Evolutionary conservation across 2,797 vertebrate genomes (phyloP).

Genomic region (Neosalanx taihuensis): DNA sequence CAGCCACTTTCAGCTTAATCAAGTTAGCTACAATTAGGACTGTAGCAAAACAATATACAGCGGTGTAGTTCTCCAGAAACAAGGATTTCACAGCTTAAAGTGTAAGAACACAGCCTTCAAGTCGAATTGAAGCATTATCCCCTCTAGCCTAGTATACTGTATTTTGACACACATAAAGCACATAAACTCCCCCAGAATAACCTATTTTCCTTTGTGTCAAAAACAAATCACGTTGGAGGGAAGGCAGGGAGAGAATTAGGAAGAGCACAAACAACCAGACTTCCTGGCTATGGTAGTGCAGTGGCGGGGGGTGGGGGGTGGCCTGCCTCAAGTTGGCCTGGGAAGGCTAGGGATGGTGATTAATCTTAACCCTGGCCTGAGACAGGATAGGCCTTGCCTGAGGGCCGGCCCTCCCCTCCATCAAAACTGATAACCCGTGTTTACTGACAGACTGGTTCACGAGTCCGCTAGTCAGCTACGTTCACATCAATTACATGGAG

Average conservation of each 20-base stretch:
- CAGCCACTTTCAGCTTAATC: not conserved
- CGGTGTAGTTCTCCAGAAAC: not conserved
- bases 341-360: constrained; percentile 3
- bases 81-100: too few species aligned
- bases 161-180: constrained; percentile 1
- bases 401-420: not conserved
- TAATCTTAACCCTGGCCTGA: not conserved
- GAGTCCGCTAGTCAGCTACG: not conserved
- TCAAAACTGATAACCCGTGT: constrained; percentile 6
- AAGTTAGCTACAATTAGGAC: not conserved
- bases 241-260: not conserved
- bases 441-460: not conserved
- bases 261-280: not conserved
- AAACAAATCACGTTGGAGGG: not conserved
- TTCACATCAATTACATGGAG: constrained; percentile 5
- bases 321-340: not conserved
- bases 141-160: not conserved
- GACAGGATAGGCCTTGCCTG: constrained; percentile 4
- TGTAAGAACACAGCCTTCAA: too few species aligned
- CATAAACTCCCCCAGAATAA: not conserved
- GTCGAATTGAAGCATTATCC: too few species aligned
- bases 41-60: not conserved
- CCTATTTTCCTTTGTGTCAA: not conserved
- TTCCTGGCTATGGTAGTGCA: not conserved
- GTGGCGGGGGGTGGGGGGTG: not conserved